Evolutionary conservation across 2,113 vertebrate genomes (phyloP), one percentile per base, ranked within the genome.

Genomic region (Rattus rattus): DNA sequence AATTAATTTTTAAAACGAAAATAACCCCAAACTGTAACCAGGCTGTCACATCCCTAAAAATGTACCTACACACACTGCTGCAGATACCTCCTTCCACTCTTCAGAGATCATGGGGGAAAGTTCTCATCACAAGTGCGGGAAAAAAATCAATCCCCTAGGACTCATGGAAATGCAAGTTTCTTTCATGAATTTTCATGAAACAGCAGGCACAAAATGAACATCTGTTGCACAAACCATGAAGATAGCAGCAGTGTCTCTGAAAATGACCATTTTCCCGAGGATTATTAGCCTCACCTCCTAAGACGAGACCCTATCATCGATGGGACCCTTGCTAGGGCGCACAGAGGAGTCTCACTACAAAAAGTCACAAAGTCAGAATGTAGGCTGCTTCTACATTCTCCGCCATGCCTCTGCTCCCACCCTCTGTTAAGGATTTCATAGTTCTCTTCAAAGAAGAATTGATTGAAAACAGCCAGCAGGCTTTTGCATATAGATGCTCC

Each of bases 401-500:
- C 7, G 24, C 14, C 20, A 39, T 26, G 69, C 22, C 3, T 30
- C 33, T 43, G 2, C 17, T 20, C 8, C 2, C n/a, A 54, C 9
- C 2, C 13, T 7, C 39, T 90, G 2, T n/a, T 61, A 19, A 91
- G 20, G 26, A 56, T 63, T 85, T 88, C 81, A 73, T 7, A 72
- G 13, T 76, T 95, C 36, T 65, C 70, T 85, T 90, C 75, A 96
- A 76, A 16, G 70, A 88, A 73, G 49, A 92, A 85, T 47, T 61
- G 26, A 80, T 7, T 30, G 43, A 90, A 87, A 70, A 77, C 4
- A 16, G 30, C 90, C 52, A 92, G 26, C 2, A 70, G 80, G 61
- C 5, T 76, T 65, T 72, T 94, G 61, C 17, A 47, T 39, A 39
- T 39, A 36, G 9, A 52, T 36, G 3, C 10, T 56, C 20, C 49